These are phyloP conservation scores for Apotomis turbidana DNA, from an alignment of 2,888 invertebrate genomes.

Conservation along the genomic window DNA sequence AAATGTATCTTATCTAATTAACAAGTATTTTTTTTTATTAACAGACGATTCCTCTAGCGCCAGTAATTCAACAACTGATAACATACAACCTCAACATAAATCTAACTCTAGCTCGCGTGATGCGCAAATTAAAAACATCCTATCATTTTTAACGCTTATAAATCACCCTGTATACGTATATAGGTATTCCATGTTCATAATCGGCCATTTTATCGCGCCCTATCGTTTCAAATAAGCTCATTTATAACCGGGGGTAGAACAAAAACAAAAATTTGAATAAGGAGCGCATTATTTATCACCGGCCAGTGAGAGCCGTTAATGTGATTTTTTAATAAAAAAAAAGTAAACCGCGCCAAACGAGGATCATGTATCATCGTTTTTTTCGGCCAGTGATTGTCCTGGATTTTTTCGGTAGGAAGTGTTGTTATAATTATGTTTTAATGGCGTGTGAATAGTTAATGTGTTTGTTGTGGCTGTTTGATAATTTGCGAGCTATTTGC, in stretches of 20 bases:
- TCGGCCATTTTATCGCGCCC: constrained; percentile 76
- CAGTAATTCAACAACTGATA: constrained; percentile 8
- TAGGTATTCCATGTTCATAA: constrained; percentile 59
- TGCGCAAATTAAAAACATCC: constrained; percentile 40
- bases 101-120: constrained; percentile 37
- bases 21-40: neutral
- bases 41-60: neutral
- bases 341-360: constrained; percentile 76
- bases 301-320: constrained; percentile 84
- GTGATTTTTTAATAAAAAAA: constrained; percentile 83
- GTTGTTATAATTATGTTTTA: constrained; percentile 35
- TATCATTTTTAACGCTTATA: constrained; percentile 40
- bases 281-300: constrained; percentile 83
- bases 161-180: constrained; percentile 33
- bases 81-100: constrained; percentile 17
- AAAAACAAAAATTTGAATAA: constrained; percentile 84
- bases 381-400: constrained; percentile 82
- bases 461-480: constrained; percentile 10
- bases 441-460: constrained; percentile 38
- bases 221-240: constrained; percentile 84
- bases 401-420: constrained; percentile 46
- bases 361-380: constrained; percentile 83
- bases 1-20: too few species aligned
- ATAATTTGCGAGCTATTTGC: neutral
- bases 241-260: constrained; percentile 82